Evolutionary conservation across 2,888 invertebrate genomes (phyloP), one percentile per base, ranked within the genome.

Genomic region (Scelioninae gen. 1): DNA sequence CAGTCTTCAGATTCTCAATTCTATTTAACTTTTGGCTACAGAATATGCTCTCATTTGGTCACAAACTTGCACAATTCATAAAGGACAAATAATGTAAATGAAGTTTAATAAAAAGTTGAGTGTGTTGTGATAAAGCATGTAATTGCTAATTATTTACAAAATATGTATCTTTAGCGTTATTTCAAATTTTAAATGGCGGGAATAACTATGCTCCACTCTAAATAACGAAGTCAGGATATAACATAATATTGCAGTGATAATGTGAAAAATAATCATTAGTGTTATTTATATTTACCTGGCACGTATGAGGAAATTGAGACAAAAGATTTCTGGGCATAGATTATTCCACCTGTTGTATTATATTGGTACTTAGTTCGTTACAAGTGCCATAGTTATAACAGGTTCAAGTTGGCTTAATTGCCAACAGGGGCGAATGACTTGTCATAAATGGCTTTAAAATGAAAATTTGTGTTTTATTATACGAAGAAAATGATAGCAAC

Each of bases 361-460:
- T 45, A 34, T 47, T 71, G 55, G 60, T 31, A 32, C 23, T 49
- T 47, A 13, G 13, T n/a, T n/a, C n/a, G n/a, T n/a, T n/a, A n/a
- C n/a, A 32, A 31, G 13, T 11, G 47, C 34, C 55, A 55, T 16
- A 43, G n/a, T 16, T 65, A 71, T 66, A 65, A 72, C 63, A 65
- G 32, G 78, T 72, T 79, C 78, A 79, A 79, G 78, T 72, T 79
- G 65, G 45, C 78, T 79, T 79, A 79, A 79, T 71, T 79, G 78
- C 23, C 60, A 79, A 66, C 71, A 79, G 78, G 78, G 71, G 78
- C 53, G 71, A 45, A 62, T 62, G 71, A 78, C 78, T 51, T 49
- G 68, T 76, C 68, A 53, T 68, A 16, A 5, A 58, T 23, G 75
- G 66, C 65, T 75, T 53, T 45, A 45, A 45, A 13, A 34, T 45